Evolutionary conservation across 1,140 invertebrate genomes (phyloP).

Genomic region (Hypsibius dujardini): DNA sequence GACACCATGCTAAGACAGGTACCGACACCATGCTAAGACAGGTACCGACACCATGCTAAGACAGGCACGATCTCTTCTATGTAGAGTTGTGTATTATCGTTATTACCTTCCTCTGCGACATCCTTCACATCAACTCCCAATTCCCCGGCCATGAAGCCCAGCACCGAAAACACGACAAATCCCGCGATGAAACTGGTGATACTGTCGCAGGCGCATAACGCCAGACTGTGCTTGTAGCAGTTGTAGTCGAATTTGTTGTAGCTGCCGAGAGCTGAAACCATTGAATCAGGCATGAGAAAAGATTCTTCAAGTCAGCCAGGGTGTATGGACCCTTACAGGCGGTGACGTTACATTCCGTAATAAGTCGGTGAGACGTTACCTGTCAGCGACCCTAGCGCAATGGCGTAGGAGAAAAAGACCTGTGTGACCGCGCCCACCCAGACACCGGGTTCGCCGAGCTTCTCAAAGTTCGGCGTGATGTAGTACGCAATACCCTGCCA

Average conservation of each 20-base stretch:
- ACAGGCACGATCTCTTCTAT: no score
- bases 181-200: slow-evolving; percentile 94
- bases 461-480: slow-evolving; percentile 29
- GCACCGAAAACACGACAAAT: slow-evolving; percentile 93
- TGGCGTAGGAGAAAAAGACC: slow-evolving; percentile 35
- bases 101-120: slow-evolving; percentile 42
- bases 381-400: slow-evolving; percentile 36
- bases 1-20: no score
- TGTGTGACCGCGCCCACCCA: slow-evolving; percentile 35
- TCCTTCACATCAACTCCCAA: slow-evolving; percentile 47
- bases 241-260: slow-evolving; percentile 60
- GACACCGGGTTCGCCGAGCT: slow-evolving; percentile 25
- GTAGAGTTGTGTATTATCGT: no score
- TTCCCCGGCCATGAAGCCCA: slow-evolving; percentile 93
- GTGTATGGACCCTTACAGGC: no score
- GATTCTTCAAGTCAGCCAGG: no score
- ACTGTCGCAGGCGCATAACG: slow-evolving; percentile 44
- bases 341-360: no score
- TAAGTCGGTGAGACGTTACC: no score
- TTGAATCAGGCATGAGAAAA: no score
- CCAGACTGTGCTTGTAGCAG: slow-evolving; percentile 39
- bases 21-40: no score
- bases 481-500: slow-evolving; percentile 31
- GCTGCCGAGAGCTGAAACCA: slow-evolving; percentile 47
- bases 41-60: no score